phyloP scores from a whole-genome alignment of 2,888 invertebrate species.

The Azorinus chamasolen region DNA sequence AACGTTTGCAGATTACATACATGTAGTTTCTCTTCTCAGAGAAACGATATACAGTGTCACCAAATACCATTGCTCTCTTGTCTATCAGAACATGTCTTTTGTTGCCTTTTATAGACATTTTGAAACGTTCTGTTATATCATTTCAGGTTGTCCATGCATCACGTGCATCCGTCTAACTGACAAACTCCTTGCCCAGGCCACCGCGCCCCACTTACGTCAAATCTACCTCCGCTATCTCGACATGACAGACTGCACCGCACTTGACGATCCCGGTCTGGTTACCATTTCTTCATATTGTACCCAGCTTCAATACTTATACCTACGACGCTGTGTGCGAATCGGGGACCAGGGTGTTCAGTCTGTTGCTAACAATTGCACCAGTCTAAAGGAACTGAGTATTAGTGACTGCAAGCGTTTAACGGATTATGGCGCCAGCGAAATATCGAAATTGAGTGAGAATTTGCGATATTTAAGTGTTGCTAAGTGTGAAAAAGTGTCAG shows the following conservation, averaged over 20 bases:
- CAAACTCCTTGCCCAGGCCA: conserved; percentile 81
- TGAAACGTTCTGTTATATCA: neutral
- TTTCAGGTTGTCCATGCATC: conserved; percentile 91
- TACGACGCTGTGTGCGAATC: conserved; percentile 95
- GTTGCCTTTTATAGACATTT: no score
- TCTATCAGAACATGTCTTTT: neutral
- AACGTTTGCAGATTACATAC: no score
- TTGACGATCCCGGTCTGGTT: conserved; percentile 94
- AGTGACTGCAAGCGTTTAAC: conserved; percentile 95
- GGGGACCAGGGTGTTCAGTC: conserved; percentile 97
- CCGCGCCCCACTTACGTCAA: conserved; percentile 83
- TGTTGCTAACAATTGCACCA: conserved; percentile 95
- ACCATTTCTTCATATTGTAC: conserved; percentile 95
- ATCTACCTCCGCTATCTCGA: conserved; percentile 95
- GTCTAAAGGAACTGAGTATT: conserved; percentile 93
- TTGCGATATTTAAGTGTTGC: conserved; percentile 96
- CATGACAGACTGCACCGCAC: conserved; percentile 94
- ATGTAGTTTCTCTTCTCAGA: no score
- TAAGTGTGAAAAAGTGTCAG: conserved; percentile 94
- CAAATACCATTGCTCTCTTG: neutral
- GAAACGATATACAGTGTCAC: no score
- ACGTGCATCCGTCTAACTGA: conserved; percentile 90
- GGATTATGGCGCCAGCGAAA: conserved; percentile 95
- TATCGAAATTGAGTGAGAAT: conserved; percentile 93
- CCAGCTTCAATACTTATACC: conserved; percentile 94